phyloP scores from a whole-genome alignment of 1,140 invertebrate species.

The Calosoma granatense region DNA sequence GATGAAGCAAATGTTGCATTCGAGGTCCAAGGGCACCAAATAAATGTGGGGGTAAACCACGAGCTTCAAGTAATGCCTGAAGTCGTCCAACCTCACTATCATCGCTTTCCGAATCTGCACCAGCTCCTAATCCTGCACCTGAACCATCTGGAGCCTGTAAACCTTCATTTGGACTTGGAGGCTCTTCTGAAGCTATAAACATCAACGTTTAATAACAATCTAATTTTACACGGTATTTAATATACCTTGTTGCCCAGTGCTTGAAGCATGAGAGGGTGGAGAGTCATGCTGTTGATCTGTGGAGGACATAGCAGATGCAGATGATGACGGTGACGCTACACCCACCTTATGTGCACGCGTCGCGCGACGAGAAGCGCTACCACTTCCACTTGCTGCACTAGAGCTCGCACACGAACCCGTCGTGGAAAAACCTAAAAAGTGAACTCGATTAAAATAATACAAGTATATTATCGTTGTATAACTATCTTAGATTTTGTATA shows the following conservation, averaged over 20 bases:
- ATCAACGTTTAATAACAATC: not conserved
- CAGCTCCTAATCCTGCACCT: constrained; percentile 21
- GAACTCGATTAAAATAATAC: constrained; percentile 1
- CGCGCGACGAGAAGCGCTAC: constrained; percentile 24
- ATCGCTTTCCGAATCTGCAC: constrained; percentile 52
- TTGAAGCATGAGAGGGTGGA: constrained; percentile 29
- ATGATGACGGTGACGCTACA: constrained; percentile 23
- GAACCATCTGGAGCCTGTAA: constrained; percentile 30
- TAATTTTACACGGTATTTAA: not conserved
- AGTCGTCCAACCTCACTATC: constrained; percentile 81
- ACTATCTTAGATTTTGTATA: not conserved
- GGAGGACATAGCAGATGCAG: constrained; percentile 19
- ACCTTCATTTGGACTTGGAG: constrained; percentile 31
- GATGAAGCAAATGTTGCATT: constrained; percentile 93
- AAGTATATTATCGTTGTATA: not conserved
- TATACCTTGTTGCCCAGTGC: constrained; percentile 28
- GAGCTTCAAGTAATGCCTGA: constrained; percentile 84
- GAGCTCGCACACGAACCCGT: constrained; percentile 69
- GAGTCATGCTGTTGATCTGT: constrained; percentile 20
- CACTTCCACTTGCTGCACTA: constrained; percentile 26
- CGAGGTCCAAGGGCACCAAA: constrained; percentile 90
- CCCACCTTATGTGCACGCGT: constrained; percentile 30
- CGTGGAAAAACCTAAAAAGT: no score
- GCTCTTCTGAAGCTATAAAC: constrained; percentile 27
- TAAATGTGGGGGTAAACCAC: constrained; percentile 88